Evolutionary conservation across 2,888 invertebrate genomes (phyloP).

Genomic region (Aquatica leii): DNA sequence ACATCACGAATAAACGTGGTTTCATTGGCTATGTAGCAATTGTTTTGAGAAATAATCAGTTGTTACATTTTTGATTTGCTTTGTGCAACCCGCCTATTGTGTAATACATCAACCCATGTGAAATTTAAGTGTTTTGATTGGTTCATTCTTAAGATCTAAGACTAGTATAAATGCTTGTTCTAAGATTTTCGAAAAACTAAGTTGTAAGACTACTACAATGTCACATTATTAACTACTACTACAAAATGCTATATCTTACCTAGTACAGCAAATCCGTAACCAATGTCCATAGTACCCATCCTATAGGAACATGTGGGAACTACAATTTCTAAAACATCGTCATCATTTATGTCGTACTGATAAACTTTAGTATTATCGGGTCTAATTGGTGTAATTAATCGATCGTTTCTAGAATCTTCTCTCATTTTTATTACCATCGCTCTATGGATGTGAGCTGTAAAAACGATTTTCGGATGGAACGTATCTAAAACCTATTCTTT

Average conservation of each 20-base stretch:
- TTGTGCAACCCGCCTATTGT: too few species aligned
- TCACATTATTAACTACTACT: too few species aligned
- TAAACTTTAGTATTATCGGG: constrained; percentile 57
- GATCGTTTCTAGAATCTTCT: constrained; percentile 50
- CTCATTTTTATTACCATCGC: constrained; percentile 67
- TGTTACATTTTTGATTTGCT: too few species aligned
- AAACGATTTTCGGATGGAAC: constrained; percentile 73
- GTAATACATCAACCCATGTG: too few species aligned
- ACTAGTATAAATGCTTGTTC: too few species aligned
- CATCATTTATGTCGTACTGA: constrained; percentile 59
- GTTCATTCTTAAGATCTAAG: too few species aligned
- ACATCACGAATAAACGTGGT: too few species aligned
- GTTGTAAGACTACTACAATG: too few species aligned
- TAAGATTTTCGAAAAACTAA: too few species aligned
- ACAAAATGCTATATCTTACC: constrained; percentile 63
- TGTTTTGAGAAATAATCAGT: too few species aligned
- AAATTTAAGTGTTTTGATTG: too few species aligned
- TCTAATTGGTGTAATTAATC: constrained; percentile 52
- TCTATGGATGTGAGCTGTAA: constrained; percentile 75
- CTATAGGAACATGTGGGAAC: constrained; percentile 96
- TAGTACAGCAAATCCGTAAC: constrained; percentile 83
- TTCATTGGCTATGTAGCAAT: too few species aligned
- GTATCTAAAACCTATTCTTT: constrained; percentile 66
- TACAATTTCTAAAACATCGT: constrained; percentile 75
- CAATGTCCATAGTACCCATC: constrained; percentile 90